Conservation (phyloP, 2,797 vertebrate species). For the Lates japonicus region DNA sequence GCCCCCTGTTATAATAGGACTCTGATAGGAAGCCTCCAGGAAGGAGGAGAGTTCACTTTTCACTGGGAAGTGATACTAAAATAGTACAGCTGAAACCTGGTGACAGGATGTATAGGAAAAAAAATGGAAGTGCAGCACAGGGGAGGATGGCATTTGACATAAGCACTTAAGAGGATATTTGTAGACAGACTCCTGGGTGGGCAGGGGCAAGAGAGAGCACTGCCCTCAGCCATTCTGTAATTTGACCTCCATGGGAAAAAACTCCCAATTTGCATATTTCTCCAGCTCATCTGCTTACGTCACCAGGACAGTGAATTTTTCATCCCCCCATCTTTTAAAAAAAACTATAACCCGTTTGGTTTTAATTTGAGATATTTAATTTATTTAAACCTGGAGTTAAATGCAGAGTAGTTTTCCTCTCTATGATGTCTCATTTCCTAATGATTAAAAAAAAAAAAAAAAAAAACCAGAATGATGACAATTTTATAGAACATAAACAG, state of each 20-base stretch:
- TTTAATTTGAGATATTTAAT: conserved; percentile 85
- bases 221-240: conserved; percentile 83
- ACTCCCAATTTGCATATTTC: conserved; percentile 80
- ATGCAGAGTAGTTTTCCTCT: conserved; percentile 70
- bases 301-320: conserved; percentile 49
- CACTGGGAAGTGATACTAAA: conserved; percentile 86
- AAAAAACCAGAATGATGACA: conserved; percentile 43
- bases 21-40: conserved; percentile 85
- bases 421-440: conserved; percentile 74
- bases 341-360: conserved; percentile 68
- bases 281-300: conserved; percentile 82
- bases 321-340: conserved; percentile 28
- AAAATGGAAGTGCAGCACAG: conserved; percentile 46
- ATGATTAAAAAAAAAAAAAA: conserved; percentile 65
- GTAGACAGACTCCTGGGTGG: conserved; percentile 72
- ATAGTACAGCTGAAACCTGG: conserved; percentile 86
- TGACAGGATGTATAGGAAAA: conserved; percentile 72
- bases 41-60: conserved; percentile 79
- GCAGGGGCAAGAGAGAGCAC: conserved; percentile 63
- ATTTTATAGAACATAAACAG: conserved; percentile 69
- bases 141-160: conserved; percentile 74
- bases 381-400: conserved; percentile 87
- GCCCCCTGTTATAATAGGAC: conserved; percentile 84
- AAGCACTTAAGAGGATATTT: conserved; percentile 69
- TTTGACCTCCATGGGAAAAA: conserved; percentile 82